phyloP scores from a whole-genome alignment of 2,797 vertebrate species.

The Eupleurogrammus muticus region DNA sequence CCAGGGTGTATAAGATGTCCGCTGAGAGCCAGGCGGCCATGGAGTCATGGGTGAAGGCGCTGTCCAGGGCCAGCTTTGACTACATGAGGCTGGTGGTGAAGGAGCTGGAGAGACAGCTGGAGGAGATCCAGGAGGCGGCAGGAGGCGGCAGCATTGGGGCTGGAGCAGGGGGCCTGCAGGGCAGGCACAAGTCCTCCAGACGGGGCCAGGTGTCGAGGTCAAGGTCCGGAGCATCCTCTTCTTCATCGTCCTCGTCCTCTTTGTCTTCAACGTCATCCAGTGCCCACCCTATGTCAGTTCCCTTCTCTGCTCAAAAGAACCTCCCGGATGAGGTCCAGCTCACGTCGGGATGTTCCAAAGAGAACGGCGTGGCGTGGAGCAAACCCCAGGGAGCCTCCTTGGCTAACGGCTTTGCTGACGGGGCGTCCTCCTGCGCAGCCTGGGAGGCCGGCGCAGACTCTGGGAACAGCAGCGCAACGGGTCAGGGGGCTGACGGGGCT shows the following conservation, averaged over 20 bases:
- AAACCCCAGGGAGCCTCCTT: slow-evolving; percentile 59
- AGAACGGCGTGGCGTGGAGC: slow-evolving; percentile 90
- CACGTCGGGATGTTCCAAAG: slow-evolving; percentile 70
- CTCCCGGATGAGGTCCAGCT: slow-evolving; percentile 70
- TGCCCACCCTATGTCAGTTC: background rate
- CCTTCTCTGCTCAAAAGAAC: slow-evolving; percentile 40
- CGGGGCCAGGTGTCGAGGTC: slow-evolving; percentile 46
- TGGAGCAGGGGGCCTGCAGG: slow-evolving; percentile 29
- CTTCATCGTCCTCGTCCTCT: slow-evolving; percentile 71
- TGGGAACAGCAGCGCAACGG: slow-evolving; percentile 12
- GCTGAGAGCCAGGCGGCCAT: slow-evolving; percentile 92
- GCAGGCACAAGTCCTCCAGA: slow-evolving; percentile 56
- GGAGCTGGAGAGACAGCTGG: slow-evolving; percentile 95
- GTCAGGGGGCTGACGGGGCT: slow-evolving; percentile 29
- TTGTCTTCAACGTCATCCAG: slow-evolving; percentile 64
- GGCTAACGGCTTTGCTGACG: slow-evolving; percentile 67
- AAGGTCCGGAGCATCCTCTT: slow-evolving; percentile 66
- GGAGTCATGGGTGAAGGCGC: slow-evolving; percentile 97
- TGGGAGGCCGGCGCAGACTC: slow-evolving; percentile 72
- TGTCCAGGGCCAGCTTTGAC: slow-evolving; percentile 95
- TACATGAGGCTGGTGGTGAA: slow-evolving; percentile 96
- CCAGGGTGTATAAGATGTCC: slow-evolving; percentile 91
- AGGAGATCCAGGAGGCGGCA: slow-evolving; percentile 84
- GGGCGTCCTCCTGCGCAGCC: slow-evolving; percentile 53
- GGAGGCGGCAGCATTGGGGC: background rate